Conservation (phyloP, 2,113 vertebrate species). For the Podarcis cretensis region DNA sequence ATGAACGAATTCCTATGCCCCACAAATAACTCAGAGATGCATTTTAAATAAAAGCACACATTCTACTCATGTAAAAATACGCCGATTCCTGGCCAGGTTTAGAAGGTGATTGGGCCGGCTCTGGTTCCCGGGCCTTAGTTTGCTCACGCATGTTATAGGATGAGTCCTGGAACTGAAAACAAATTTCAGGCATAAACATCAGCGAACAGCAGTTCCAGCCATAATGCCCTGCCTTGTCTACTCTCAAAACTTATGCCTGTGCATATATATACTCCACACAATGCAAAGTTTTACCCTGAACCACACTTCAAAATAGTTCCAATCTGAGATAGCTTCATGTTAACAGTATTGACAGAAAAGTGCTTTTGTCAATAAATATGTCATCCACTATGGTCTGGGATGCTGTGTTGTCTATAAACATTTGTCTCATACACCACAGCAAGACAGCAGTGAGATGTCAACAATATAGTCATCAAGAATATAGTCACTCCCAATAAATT, state of each 20-base stretch:
- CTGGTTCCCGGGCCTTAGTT: too few species aligned
- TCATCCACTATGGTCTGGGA: conserved; percentile 13
- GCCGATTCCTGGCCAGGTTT: too few species aligned
- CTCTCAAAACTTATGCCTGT: neutral
- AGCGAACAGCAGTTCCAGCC: neutral
- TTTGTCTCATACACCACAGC: neutral
- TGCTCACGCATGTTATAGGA: too few species aligned
- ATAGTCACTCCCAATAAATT: neutral
- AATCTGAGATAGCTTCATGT: conserved; percentile 34
- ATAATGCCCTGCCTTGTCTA: neutral
- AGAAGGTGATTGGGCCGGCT: too few species aligned
- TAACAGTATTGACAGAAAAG: conserved; percentile 45
- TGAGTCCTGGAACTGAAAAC: neutral
- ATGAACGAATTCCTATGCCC: too few species aligned
- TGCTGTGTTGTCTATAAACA: neutral
- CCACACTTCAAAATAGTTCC: conserved; percentile 17
- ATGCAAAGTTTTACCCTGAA: neutral
- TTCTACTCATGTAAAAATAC: too few species aligned
- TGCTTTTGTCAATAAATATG: conserved; percentile 44
- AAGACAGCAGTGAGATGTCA: conserved; percentile 1
- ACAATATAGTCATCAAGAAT: neutral
- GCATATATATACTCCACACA: neutral
- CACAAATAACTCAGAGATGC: too few species aligned
- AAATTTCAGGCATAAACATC: neutral
- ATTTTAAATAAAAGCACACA: too few species aligned